Evolutionary conservation across 92 coral and sea anemone genomes (phyloP).

Genomic region (Palythoa caribaeorum): DNA sequence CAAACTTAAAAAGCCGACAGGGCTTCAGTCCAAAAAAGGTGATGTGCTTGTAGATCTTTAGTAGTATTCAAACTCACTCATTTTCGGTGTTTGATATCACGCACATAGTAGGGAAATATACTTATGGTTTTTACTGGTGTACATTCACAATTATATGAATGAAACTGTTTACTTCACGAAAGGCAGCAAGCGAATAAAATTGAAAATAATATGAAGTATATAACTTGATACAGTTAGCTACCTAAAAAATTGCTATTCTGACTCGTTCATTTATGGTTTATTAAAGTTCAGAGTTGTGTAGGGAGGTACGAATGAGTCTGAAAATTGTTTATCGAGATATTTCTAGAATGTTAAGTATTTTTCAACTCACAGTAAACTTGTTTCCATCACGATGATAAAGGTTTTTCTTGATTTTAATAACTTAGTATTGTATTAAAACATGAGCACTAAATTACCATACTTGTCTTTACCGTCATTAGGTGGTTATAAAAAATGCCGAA

Average conservation of each 20-base stretch:
- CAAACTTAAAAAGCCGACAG: conserved; percentile 46
- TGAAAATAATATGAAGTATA: neutral
- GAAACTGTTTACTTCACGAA: neutral
- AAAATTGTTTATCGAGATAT: neutral
- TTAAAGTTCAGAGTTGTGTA: neutral
- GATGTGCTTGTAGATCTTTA: neutral
- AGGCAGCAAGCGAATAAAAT: neutral
- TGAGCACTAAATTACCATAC: neutral
- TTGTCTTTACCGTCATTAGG: conserved; percentile 17
- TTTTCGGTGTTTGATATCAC: neutral
- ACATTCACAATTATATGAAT: neutral
- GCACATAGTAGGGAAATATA: neutral
- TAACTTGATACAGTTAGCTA: neutral
- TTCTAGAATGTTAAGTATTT: neutral
- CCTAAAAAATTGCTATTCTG: neutral
- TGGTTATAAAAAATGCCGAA: conserved; percentile 56
- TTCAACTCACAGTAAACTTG: conserved; percentile 4
- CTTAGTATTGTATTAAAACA: neutral
- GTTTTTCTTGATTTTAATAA: neutral
- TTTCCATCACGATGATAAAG: neutral
- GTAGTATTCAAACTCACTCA: neutral
- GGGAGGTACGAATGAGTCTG: neutral
- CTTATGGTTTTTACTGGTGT: neutral
- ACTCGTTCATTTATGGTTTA: neutral
- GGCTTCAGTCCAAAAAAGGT: neutral